phyloP scores from a whole-genome alignment of 2,797 vertebrate species.

The Onychomys arenicola region DNA sequence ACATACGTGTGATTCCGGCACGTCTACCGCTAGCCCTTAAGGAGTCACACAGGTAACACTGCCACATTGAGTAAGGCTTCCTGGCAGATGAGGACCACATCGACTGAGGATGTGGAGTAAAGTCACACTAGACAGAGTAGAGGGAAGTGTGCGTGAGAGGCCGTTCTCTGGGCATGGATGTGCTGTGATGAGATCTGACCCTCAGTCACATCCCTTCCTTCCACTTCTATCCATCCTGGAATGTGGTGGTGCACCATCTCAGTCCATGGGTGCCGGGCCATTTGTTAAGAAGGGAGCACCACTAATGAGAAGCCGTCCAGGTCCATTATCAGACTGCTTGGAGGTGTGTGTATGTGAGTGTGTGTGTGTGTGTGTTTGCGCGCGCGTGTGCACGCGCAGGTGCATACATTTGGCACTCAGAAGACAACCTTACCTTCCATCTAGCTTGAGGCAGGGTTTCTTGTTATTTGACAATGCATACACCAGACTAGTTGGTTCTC shows the following conservation, averaged over 20 bases:
- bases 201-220: not conserved
- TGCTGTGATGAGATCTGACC: not conserved
- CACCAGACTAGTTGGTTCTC: not conserved
- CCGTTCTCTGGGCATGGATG: not conserved
- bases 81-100: not conserved
- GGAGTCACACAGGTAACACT: not conserved
- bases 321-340: not conserved
- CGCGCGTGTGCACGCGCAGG: no score
- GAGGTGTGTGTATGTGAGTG: not conserved
- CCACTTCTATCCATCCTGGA: not conserved
- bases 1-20: not conserved
- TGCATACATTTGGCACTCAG: not conserved
- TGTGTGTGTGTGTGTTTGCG: not conserved
- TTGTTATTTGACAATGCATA: not conserved
- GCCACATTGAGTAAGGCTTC: not conserved
- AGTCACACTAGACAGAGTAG: not conserved
- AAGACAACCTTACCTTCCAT: not conserved
- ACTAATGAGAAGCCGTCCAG: not conserved
- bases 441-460: not conserved
- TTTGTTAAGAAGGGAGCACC: not conserved
- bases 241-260: not conserved
- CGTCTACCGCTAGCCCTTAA: not conserved
- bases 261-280: no score
- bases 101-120: not conserved
- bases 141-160: accelerated